Evolutionary conservation across 35 echinoderm and acorn worm species (phyloP).

Genomic region (Heliocidaris tuberculata): DNA sequence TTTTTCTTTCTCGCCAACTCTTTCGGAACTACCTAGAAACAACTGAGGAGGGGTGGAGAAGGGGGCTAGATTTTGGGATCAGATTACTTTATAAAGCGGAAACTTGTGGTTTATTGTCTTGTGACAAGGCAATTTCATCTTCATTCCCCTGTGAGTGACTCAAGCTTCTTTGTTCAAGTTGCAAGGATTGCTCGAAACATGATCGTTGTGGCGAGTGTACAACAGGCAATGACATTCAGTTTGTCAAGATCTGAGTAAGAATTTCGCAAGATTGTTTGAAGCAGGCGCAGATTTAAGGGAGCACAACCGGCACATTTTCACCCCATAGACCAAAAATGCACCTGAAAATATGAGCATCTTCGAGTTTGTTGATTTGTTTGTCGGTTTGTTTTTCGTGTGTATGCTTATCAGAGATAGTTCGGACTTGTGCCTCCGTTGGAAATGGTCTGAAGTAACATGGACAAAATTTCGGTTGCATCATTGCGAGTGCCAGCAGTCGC

Average conservation of each 20-base stretch:
- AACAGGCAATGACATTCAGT: neutral
- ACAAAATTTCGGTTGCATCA: too few relatives aligned
- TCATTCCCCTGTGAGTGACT: neutral
- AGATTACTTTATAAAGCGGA: conserved; percentile 3
- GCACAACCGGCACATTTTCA: too few relatives aligned
- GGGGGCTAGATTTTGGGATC: neutral
- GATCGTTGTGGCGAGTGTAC: neutral
- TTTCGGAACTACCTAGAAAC: neutral
- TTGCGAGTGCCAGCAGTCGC: too few relatives aligned
- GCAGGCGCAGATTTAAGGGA: too few relatives aligned
- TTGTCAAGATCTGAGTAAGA: neutral
- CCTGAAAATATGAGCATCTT: too few relatives aligned
- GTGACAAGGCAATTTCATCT: neutral
- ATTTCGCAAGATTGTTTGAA: neutral
- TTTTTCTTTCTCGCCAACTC: too few relatives aligned
- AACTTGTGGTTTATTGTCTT: conserved; percentile 1
- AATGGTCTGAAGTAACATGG: too few relatives aligned
- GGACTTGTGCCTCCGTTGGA: too few relatives aligned
- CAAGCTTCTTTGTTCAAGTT: neutral
- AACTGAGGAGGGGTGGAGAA: neutral
- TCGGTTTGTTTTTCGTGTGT: too few relatives aligned
- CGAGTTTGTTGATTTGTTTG: too few relatives aligned
- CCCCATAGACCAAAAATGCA: too few relatives aligned
- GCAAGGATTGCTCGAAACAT: neutral
- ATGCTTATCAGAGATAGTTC: too few relatives aligned